Base-by-base conservation (phyloP, 2,888 invertebrate genomes). In the Pseudeuparius sepicola region DNA sequence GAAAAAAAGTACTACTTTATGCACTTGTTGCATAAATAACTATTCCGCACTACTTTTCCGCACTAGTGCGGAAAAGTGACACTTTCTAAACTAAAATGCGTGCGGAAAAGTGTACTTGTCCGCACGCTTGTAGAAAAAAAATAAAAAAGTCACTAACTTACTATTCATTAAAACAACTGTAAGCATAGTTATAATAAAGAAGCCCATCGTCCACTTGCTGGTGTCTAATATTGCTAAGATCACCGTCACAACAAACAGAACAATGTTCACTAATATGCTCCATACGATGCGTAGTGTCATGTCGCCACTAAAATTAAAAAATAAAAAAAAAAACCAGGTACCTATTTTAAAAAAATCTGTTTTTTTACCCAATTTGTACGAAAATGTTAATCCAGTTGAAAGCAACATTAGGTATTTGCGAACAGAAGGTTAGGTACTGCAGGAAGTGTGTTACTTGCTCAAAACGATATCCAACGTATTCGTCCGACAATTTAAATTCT, bases 381-480 rank as follows among this genome's bases (percentile, higher is more conserved):
- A 94, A 94, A 47, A 94, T 75, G 61, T 96, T 97, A 48, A 89
- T 61, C 83, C 89, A 90, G 62, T 88, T 94, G 66, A 97, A 93
- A 32, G 89, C 49, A 17, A 97, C 71, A 64, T 94, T 97, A 17
- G 98, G 97, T 51, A 94, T 71, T 70, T 98, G 97, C 1, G 89
- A 69, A 3, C 87, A 85, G 59, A 96, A 82, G 10, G 86, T 86
- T 27, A 94, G 65, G 55, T 86, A 90, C 25, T 78, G 70, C 61
- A 93, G 68, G 61, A 93, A 97, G 59, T 87, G 78, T 1, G 65
- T 64, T 0, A 75, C 68, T 57, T 85, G 85, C 1, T 64, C 56
- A 11, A 66, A 60, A 10, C 68, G 61, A 13, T 61, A 57, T 13
- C 66, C 73, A 17, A 73, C 72, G 48, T 73, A 73, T 14, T 63